Percentiles rank a stretch among this genome's conserved stretches.
Evolutionary conservation across 1,140 invertebrate species (phyloP).

Genomic region (Bombus pascuorum): DNA sequence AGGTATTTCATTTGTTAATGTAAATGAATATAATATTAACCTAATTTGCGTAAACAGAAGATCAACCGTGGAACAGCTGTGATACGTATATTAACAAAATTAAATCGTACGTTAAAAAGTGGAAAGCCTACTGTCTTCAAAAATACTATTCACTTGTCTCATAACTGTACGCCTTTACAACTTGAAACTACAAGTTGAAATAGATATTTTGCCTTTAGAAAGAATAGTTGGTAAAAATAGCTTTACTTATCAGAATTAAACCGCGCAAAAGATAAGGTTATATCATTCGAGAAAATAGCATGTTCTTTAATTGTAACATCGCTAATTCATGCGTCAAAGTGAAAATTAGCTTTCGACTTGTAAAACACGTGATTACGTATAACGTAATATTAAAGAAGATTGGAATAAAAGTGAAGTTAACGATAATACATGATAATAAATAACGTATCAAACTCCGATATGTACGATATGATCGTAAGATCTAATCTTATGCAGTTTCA

Average conservation of each 20-base stretch:
- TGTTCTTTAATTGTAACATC: not conserved
- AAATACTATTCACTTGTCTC: not conserved
- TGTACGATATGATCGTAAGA: not conserved
- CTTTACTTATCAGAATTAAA: not conserved
- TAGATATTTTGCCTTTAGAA: not conserved
- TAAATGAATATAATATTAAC: not conserved
- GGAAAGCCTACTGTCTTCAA: not conserved
- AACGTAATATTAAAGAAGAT: not conserved
- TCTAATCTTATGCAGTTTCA: not conserved
- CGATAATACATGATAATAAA: not conserved
- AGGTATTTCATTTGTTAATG: too few relatives aligned
- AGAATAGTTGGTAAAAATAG: not conserved
- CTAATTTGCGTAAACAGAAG: not conserved
- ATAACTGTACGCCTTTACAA: not conserved
- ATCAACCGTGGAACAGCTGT: not conserved
- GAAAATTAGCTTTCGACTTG: not conserved
- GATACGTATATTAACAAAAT: not conserved
- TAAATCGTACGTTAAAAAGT: not conserved
- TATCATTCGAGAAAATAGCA: not conserved
- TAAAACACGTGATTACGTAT: not conserved
- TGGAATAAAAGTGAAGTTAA: not conserved
- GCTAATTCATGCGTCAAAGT: not conserved
- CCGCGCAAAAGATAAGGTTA: not conserved
- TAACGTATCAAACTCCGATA: not conserved
- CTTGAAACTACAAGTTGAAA: not conserved